phyloP scores from a whole-genome alignment of 2,113 vertebrate genomes.

The Corvus moneduloides region DNA sequence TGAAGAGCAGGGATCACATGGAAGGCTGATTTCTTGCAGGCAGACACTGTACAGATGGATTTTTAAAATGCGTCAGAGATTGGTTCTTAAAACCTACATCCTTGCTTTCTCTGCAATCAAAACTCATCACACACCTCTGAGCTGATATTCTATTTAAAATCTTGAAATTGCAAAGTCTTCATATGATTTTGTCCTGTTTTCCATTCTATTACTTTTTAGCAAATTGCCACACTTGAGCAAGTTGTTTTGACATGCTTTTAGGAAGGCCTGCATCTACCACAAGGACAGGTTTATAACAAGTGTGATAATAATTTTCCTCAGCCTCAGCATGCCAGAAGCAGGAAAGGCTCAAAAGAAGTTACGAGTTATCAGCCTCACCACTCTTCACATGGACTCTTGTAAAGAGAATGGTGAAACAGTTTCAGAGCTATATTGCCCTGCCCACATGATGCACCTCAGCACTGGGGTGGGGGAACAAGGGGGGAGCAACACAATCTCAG shows the following conservation, averaged over 20 bases:
- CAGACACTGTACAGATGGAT: background rate
- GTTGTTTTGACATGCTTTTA: constrained; percentile 27
- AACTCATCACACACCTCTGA: background rate
- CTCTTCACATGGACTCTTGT: background rate
- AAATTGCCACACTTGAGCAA: background rate
- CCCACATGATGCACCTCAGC: accelerated
- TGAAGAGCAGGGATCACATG: background rate
- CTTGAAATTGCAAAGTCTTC: background rate
- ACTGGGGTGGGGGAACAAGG: background rate
- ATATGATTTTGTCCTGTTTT: background rate
- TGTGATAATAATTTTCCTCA: background rate
- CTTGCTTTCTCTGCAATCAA: background rate
- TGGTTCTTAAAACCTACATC: background rate
- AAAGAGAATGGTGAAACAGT: background rate
- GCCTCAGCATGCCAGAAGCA: background rate
- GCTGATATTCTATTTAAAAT: background rate
- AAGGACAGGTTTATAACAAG: background rate
- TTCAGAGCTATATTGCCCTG: background rate
- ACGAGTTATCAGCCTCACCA: background rate
- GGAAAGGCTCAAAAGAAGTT: background rate
- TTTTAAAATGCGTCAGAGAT: background rate
- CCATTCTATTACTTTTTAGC: background rate
- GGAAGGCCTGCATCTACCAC: background rate
- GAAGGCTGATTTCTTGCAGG: background rate
- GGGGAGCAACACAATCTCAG: accelerated